Percentiles rank a stretch among this genome's conserved stretches.
Conservation (phyloP, 2,888 invertebrate species). For the Cabera pusaria region DNA sequence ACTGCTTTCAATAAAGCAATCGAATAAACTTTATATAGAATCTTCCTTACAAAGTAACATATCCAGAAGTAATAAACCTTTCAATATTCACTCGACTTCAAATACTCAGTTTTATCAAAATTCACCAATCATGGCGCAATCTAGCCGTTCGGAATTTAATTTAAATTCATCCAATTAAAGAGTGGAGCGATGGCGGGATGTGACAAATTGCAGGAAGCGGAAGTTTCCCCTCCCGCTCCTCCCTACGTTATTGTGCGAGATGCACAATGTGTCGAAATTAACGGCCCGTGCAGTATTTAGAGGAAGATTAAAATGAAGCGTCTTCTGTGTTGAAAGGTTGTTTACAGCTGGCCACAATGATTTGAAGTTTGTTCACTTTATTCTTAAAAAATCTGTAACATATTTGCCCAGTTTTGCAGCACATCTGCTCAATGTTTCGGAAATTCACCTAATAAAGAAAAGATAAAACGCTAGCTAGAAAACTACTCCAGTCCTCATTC, state of each 20-base stretch:
- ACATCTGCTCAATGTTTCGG: no score
- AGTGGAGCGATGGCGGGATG: conserved; percentile 34
- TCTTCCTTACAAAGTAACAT: no score
- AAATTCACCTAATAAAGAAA: no score
- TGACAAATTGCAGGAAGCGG: conserved; percentile 49
- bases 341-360: neutral
- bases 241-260: conserved; percentile 14
- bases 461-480: no score
- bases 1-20: no score
- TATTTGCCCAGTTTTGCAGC: no score
- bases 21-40: no score
- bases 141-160: conserved; percentile 41
- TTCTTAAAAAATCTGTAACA: no score
- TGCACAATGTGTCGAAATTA: conserved; percentile 9
- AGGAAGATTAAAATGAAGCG: conserved; percentile 2
- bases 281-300: conserved; percentile 3
- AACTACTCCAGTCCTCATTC: no score
- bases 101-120: conserved; percentile 10
- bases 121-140: conserved; percentile 30
- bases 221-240: conserved; percentile 31
- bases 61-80: no score
- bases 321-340: neutral
- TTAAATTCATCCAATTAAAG: conserved; percentile 47
- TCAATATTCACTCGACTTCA: no score
- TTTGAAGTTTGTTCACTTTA: no score